Percentiles rank a stretch among this genome's conserved stretches.
Evolutionary conservation across 64 coral and sea anemone species (phyloP).

Genomic region (Astreopora myriophthalma): DNA sequence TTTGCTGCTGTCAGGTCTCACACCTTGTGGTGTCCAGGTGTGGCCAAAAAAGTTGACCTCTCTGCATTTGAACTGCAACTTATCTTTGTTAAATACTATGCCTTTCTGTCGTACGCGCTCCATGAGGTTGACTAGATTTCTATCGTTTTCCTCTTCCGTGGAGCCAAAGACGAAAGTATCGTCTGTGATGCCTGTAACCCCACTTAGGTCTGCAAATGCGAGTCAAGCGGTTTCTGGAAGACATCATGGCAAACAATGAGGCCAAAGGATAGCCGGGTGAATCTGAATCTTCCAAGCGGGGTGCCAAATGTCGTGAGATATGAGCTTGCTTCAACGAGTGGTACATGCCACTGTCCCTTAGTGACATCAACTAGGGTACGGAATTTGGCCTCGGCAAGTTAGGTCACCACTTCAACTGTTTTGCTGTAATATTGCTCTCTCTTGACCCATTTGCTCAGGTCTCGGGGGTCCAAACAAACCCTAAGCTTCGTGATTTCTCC

Average conservation of each 20-base stretch:
- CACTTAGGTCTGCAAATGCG: not conserved
- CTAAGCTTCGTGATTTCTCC: slow-evolving; percentile 47
- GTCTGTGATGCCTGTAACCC: slow-evolving; percentile 48
- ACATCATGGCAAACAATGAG: slow-evolving; percentile 51
- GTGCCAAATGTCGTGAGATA: slow-evolving; percentile 43
- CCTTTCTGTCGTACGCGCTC: not conserved
- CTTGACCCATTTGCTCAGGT: slow-evolving; percentile 63
- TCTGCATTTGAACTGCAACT: slow-evolving; percentile 34
- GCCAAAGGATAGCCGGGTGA: slow-evolving; percentile 49
- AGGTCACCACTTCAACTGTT: slow-evolving; percentile 37
- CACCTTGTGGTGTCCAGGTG: slow-evolving; percentile 48
- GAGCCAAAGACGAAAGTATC: slow-evolving; percentile 40
- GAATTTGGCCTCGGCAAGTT: slow-evolving; percentile 42
- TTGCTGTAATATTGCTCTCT: slow-evolving; percentile 57
- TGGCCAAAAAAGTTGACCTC: slow-evolving; percentile 37
- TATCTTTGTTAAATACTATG: slow-evolving; percentile 28
- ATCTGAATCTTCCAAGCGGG: slow-evolving; percentile 22
- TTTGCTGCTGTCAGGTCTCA: slow-evolving; percentile 61
- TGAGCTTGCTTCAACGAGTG: slow-evolving; percentile 45
- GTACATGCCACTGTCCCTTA: slow-evolving; percentile 71
- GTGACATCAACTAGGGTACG: slow-evolving; percentile 50
- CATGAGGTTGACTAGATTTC: not conserved
- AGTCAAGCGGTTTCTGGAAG: slow-evolving; percentile 64
- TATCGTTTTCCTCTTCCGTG: slow-evolving; percentile 25
- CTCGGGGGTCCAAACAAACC: slow-evolving; percentile 37